Percentiles rank a stretch among this genome's conserved stretches.
phyloP scores from a whole-genome alignment of 2,888 invertebrate genomes.

The Cepaea hortensis region DNA sequence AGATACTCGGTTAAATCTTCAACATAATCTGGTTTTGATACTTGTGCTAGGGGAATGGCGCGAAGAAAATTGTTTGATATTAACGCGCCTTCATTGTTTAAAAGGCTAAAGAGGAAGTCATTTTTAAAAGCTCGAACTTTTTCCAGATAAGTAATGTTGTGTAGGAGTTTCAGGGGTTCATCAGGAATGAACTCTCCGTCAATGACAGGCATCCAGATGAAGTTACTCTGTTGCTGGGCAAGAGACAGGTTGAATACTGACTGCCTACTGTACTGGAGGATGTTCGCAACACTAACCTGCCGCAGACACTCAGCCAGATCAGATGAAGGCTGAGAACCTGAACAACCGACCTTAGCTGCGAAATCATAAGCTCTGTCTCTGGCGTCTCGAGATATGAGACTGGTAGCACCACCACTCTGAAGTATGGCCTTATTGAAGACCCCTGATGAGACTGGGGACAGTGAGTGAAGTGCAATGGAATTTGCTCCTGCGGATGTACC shows the following conservation, averaged over 20 bases:
- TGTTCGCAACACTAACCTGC: neutral
- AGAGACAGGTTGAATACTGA: conserved; percentile 6
- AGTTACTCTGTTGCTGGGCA: conserved; percentile 28
- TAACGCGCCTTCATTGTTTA: conserved; percentile 37
- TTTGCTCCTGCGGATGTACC: conserved; percentile 49
- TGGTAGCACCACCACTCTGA: conserved; percentile 37
- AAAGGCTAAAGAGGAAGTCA: conserved; percentile 38
- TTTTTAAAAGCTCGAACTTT: conserved; percentile 11
- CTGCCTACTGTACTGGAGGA: conserved; percentile 23
- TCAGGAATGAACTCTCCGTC: conserved; percentile 38
- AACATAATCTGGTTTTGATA: neutral
- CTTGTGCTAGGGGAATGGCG: neutral
- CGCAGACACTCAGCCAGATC: conserved; percentile 19
- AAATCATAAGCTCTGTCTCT: conserved; percentile 17
- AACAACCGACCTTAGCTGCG: conserved; percentile 23
- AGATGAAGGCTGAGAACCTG: neutral
- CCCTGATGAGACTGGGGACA: conserved; percentile 35
- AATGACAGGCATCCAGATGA: conserved; percentile 40
- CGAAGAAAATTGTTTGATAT: conserved; percentile 22
- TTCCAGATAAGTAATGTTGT: conserved; percentile 18
- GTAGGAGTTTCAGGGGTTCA: conserved; percentile 32
- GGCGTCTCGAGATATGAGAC: conserved; percentile 15
- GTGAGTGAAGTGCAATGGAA: conserved; percentile 32
- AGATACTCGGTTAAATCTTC: conserved; percentile 5
- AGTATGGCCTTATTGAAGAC: conserved; percentile 39